Conservation (phyloP, 2,797 vertebrate genomes). For the Periophthalmus magnuspinnatus region DNA sequence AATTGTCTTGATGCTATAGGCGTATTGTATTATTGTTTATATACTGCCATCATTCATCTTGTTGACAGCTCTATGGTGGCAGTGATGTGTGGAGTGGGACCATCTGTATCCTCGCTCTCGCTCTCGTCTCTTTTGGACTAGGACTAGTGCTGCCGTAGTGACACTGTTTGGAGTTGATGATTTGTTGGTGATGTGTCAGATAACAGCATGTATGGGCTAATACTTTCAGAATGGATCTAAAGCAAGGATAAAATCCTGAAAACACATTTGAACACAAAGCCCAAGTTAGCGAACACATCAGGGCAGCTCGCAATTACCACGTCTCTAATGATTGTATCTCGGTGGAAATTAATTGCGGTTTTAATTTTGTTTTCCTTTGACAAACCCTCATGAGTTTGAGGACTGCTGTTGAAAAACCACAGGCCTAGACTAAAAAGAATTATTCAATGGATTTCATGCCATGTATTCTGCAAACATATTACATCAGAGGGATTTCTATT, state of each 20-base stretch:
- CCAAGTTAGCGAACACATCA: conserved; percentile 48
- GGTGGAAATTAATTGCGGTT: conserved; percentile 63
- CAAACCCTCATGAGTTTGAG: conserved; percentile 46
- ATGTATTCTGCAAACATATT: conserved; percentile 7
- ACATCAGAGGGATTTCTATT: neutral
- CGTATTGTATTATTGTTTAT: conserved; percentile 61
- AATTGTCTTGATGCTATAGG: conserved; percentile 52
- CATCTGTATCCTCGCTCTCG: conserved; percentile 60
- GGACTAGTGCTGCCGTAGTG: conserved; percentile 49
- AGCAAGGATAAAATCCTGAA: conserved; percentile 66
- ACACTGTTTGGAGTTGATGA: conserved; percentile 41
- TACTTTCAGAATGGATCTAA: conserved; percentile 52
- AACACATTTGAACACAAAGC: conserved; percentile 51
- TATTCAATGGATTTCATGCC: conserved; percentile 33
- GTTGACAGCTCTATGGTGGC: conserved; percentile 66
- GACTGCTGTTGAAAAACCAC: conserved; percentile 22
- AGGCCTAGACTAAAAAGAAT: neutral
- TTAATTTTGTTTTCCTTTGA: conserved; percentile 58
- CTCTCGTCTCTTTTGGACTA: conserved; percentile 49
- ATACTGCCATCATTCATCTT: conserved; percentile 64
- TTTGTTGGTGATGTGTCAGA: conserved; percentile 58
- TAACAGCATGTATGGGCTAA: conserved; percentile 20
- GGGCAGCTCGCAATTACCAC: conserved; percentile 53
- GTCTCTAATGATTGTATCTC: conserved; percentile 53
- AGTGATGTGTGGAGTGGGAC: conserved; percentile 65